Evolutionary conservation across 35 echinoderm and acorn worm species (phyloP).

Genomic region (Lytechinus pictus): DNA sequence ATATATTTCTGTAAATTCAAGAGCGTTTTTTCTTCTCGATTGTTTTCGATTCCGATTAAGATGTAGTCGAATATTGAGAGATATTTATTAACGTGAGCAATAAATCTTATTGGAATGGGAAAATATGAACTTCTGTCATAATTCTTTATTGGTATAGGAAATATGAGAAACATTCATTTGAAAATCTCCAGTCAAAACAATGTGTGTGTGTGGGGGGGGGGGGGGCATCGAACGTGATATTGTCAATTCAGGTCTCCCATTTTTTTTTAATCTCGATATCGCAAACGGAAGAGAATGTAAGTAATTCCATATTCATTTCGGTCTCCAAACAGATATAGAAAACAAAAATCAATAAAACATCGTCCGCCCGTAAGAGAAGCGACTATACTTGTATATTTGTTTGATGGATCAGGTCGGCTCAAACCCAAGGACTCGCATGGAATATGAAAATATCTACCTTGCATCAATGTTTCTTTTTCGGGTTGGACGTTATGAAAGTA

Average conservation of each 20-base stretch:
- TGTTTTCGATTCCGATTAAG: too few relatives aligned
- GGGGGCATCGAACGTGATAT: not conserved
- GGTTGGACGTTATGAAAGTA: not conserved
- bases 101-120: too few relatives aligned
- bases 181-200: not conserved
- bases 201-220: not conserved
- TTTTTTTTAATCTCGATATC: not conserved
- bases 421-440: not conserved
- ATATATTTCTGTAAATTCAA: too few relatives aligned
- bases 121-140: too few relatives aligned
- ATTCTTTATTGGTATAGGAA: not conserved
- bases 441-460: not conserved
- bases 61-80: too few relatives aligned
- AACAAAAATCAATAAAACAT: conserved; percentile 29
- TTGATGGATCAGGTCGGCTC: not conserved
- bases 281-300: not conserved
- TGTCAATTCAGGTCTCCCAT: not conserved
- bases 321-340: conserved; percentile 7
- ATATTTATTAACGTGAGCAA: too few relatives aligned
- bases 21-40: too few relatives aligned
- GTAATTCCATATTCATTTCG: conserved; percentile 23
- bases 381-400: not conserved
- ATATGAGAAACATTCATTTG: not conserved
- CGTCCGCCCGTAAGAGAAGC: not conserved
- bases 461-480: conserved; percentile 3